Percentiles rank a stretch among this genome's conserved stretches.
phyloP scores from a whole-genome alignment of 2,797 vertebrate species.

The Sparus aurata region DNA sequence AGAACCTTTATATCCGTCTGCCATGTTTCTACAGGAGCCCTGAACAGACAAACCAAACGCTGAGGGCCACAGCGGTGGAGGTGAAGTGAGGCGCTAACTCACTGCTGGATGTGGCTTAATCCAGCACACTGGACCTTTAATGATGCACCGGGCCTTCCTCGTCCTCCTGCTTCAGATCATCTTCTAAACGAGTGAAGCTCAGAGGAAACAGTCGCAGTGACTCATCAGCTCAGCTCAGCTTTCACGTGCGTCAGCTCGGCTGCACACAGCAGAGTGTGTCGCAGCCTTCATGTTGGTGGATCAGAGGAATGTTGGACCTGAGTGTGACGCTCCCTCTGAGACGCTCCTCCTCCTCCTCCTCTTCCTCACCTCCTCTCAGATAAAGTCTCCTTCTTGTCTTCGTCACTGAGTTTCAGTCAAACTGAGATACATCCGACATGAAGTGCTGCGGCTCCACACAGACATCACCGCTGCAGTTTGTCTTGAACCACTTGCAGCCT shows the following conservation, averaged over 20 bases:
- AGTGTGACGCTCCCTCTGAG: constrained; percentile 28
- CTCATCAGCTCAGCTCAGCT: constrained; percentile 31
- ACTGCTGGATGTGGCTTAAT: too few species aligned
- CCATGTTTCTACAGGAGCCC: too few species aligned
- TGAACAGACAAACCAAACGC: too few species aligned
- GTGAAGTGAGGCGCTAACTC: too few species aligned
- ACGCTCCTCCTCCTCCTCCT: not conserved
- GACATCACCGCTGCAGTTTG: too few species aligned
- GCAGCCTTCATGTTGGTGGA: not conserved
- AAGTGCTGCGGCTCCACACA: too few species aligned
- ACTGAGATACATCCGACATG: too few species aligned
- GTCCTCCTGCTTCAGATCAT: not conserved
- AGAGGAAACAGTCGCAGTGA: constrained; percentile 57
- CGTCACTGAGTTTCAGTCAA: too few species aligned
- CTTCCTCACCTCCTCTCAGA: not conserved
- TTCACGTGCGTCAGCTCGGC: constrained; percentile 36
- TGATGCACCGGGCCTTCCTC: not conserved
- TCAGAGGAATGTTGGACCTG: constrained; percentile 9
- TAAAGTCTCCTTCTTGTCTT: not conserved
- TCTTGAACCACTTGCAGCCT: too few species aligned
- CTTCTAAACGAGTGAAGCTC: constrained; percentile 10
- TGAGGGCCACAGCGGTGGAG: too few species aligned
- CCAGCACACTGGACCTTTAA: constrained; percentile 24
- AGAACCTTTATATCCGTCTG: too few species aligned
- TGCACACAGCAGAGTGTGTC: not conserved